Base-by-base conservation (phyloP, 2,113 vertebrate species). In the Colaptes auratus region DNA sequence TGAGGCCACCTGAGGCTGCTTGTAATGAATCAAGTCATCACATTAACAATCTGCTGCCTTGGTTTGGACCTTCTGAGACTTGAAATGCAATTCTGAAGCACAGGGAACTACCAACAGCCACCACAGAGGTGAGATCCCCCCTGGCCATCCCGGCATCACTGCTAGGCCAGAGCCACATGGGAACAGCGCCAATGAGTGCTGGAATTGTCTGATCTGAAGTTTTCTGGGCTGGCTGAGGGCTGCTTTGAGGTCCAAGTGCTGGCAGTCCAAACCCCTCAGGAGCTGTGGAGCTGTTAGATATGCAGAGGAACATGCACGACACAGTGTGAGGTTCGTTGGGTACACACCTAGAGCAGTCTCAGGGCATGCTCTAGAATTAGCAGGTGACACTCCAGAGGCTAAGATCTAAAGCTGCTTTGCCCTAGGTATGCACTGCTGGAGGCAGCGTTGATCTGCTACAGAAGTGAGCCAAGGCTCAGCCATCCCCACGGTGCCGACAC, bases 311-410 rank as follows among this genome's bases (percentile, higher is more conserved):
- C 95, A 93, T 95, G 92, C 92, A 89, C 36, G 25, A 72, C 24
- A 14, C 2, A 0, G 56, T 31, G 30, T 27, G 4, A 4, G 10
- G 39, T 9, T 6, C 10, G 16, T 3, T 39, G 52, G 86, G 27
- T 42, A 25, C 70, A 31, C 36, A 33, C 77, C 21, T 12, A 19
- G 52, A 53, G 48, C 55, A 48, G 72, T 52, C 90, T 70, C 85
- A 28, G 44, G 3, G 35, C 95, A 90, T 95, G 94, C 95, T 95
- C 82, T 33, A 18, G 25, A 55, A 88, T 91, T 90, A 94, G 82
- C 91, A 90, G 80, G 36, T 61, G 93, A 77, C 75, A 53, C 76
- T 75, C 36, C 58, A 30, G 73, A 46, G 80, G 70, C 81, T 75
- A 75, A 52, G 28, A 58, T 46, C 44, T 60, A 52, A 80, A 85